Evolutionary conservation across 2,113 vertebrate genomes (phyloP), one percentile per base, ranked within the genome.

Genomic region (Pitta sordida): DNA sequence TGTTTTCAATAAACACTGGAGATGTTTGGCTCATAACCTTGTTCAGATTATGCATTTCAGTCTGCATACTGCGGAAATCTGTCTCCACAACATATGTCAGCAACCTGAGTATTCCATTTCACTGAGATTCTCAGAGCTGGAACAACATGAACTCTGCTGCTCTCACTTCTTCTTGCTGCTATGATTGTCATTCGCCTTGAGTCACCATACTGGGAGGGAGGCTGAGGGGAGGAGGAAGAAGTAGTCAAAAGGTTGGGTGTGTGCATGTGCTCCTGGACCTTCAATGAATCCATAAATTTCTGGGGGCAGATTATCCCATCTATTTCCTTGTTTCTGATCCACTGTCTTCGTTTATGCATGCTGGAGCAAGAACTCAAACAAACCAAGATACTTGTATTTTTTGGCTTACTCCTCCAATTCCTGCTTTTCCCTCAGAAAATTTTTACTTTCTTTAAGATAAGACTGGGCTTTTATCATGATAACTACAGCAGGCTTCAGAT

Each of bases 1-100:
- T 97, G 97, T 97, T 98, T 98, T 97, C 94, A 98, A 97, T 98
- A 97, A 97, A 80, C 86, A 88, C 78, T 82, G 93, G 94, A 81
- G 83, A 96, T 94, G 84, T 95, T 97, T 98, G 97, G 96, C 96
- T 97, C 93, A 95, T 74, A 37, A 79, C 51, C 23, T 58, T 27
- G 39, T 64, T 96, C 84, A 84, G 90, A 96, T 96, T 93, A 95
- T 95, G 93, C 88, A 75, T 97, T 91, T 96, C 88, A 94, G 94
- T 80, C 78, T 97, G 94, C 93, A 90, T 15, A 59, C 68, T 91
- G 90, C 10, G 74, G 97, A 97, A 97, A 93, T 97, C 86, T 98
- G 96, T 96, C 84, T 97, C 95, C 75, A 79, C 92, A 96, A 89
- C 97, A 97, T 94, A 92, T 97, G 95, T 91, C 85, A 93, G 92